phyloP scores from a whole-genome alignment of 2,797 vertebrate genomes.

The Gymnothorax javanicus region DNA sequence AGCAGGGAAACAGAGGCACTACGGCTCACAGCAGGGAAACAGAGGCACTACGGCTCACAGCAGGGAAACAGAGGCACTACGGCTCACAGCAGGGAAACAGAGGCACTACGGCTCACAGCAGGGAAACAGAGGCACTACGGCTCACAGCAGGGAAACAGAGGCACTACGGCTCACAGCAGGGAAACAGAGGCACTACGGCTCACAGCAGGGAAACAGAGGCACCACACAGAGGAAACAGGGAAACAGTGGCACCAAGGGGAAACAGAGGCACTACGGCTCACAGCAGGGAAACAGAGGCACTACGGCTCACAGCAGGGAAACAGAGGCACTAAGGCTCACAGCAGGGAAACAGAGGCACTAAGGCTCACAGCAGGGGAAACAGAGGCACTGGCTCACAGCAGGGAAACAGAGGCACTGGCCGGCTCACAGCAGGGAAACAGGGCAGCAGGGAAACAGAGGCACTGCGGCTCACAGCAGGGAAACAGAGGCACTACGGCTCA shows the following conservation, averaged over 20 bases:
- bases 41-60: constrained; percentile 69
- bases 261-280: too few species aligned
- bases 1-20: too few species aligned
- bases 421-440: constrained; percentile 70
- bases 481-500: neutral
- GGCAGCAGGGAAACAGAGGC: neutral
- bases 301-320: too few species aligned
- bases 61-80: too few species aligned
- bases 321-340: too few species aligned
- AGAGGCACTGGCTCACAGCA: neutral
- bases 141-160: neutral
- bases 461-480: too few species aligned
- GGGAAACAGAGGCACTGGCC: neutral
- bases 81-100: neutral
- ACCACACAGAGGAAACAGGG: neutral
- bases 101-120: neutral
- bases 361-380: too few species aligned
- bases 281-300: neutral
- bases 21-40: neutral
- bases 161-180: too few species aligned
- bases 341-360: neutral
- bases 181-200: neutral
- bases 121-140: too few species aligned
- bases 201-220: too few species aligned
- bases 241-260: neutral